Conservation (phyloP, 37 sponge, comb jelly and placozoan species). For the Agelas oroides region DNA sequence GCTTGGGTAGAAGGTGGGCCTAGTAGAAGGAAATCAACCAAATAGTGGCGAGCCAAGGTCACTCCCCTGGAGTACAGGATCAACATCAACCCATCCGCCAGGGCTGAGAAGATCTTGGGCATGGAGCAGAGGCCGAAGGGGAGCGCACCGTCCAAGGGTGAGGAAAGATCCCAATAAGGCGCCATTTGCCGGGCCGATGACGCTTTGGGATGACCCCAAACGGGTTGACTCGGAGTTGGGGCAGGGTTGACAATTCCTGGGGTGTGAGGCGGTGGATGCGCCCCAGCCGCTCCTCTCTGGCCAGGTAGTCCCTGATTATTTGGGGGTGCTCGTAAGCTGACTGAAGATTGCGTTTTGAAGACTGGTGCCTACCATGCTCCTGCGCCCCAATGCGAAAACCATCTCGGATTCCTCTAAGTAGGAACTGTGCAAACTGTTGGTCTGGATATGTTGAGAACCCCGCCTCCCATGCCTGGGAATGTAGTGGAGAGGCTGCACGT, state of each 20-base stretch:
- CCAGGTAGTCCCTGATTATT: not conserved
- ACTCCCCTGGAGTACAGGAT: not conserved
- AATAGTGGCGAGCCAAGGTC: not conserved
- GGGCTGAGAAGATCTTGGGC: not conserved
- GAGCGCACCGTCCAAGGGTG: not conserved
- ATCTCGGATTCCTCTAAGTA: not conserved
- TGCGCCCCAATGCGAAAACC: constrained; percentile 2
- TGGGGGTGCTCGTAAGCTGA: not conserved
- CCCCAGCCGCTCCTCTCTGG: not conserved
- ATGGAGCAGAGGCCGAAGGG: not conserved
- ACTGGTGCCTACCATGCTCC: not conserved
- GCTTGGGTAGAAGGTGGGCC: constrained; percentile 5
- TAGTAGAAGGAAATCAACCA: constrained; percentile 4
- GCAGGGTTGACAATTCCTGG: not conserved
- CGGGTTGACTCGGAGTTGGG: not conserved
- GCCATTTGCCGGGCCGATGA: too few species aligned
- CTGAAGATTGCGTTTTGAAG: not conserved
- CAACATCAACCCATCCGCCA: not conserved
- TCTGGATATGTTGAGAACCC: not conserved
- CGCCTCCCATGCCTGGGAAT: too few species aligned
- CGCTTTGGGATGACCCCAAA: constrained; percentile 11
- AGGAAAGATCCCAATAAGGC: not conserved
- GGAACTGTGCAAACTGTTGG: not conserved
- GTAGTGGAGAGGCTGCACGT: too few species aligned
- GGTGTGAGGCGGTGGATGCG: not conserved